Percentiles rank a stretch among this genome's conserved stretches.
These are phyloP conservation scores for Drosophila ustulata DNA, from an alignment of 2,888 invertebrate species.

Conservation along the genomic window DNA sequence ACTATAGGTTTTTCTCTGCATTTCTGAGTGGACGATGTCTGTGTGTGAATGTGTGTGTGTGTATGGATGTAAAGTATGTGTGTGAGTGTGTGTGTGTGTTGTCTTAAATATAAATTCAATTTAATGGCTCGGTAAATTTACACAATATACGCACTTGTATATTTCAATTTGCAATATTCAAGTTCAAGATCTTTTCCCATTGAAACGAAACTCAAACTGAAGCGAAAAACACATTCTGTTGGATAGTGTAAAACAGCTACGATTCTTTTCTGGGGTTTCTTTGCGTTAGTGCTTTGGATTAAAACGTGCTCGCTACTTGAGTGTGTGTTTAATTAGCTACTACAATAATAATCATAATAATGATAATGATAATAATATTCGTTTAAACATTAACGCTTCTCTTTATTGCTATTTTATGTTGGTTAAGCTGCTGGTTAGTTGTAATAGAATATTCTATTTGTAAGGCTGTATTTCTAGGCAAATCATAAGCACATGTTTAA, in stretches of 20 bases:
- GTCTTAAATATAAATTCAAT: slow-evolving; percentile 83
- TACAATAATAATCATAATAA: slow-evolving; percentile 59
- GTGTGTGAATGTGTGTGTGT: slow-evolving; percentile 47
- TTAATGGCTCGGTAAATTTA: slow-evolving; percentile 84
- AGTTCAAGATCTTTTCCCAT: slow-evolving; percentile 35
- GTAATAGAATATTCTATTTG: slow-evolving; percentile 59
- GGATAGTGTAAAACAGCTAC: slow-evolving; percentile 40
- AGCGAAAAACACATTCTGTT: slow-evolving; percentile 45
- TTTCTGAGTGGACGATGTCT: slow-evolving; percentile 63
- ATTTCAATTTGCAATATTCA: slow-evolving; percentile 53
- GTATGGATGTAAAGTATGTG: slow-evolving; percentile 9
- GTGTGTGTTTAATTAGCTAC: slow-evolving; percentile 67
- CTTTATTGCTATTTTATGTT: slow-evolving; percentile 62
- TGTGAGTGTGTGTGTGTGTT: slow-evolving; percentile 42
- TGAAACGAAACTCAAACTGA: slow-evolving; percentile 60
- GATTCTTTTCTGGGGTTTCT: neutral
- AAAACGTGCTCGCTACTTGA: slow-evolving; percentile 61
- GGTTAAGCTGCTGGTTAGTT: slow-evolving; percentile 73
- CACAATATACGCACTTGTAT: slow-evolving; percentile 73
- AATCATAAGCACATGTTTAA: slow-evolving; percentile 25
- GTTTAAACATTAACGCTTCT: slow-evolving; percentile 71
- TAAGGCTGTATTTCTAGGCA: slow-evolving; percentile 55
- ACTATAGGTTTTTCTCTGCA: slow-evolving; percentile 54
- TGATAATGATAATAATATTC: slow-evolving; percentile 54
- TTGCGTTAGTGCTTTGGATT: slow-evolving; percentile 20